Evolutionary conservation across 1,140 invertebrate genomes (phyloP), one percentile per base, ranked within the genome.

Genomic region (Drosophila persimilis): DNA sequence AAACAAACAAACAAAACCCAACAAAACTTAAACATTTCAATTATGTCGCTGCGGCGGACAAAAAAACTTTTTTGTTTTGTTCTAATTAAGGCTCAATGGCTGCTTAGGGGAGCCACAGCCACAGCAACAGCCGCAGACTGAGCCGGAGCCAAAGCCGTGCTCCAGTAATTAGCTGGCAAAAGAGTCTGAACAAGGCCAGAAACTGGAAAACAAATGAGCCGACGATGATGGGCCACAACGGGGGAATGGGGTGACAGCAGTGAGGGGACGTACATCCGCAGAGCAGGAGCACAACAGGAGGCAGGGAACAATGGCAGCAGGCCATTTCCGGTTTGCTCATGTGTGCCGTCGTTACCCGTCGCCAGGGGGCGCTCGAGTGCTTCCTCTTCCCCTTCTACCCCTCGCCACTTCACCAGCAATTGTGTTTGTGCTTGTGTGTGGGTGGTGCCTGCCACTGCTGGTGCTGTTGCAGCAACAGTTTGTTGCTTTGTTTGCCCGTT

Each of bases 21-120:
- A 64, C 80, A 86, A 86, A 77, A 70, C 64, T 52, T 73, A 74
- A 85, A 86, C 81, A 85, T 86, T 85, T 85, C 81, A 85, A 85
- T 85, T 88, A 85, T 88, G 83, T 86, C 55, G 73, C 77, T 55
- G 46, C 55, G 69, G 63, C 50, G n/a, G 41, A 45, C 60, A 53
- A 64, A 81, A 84, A 77, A 9, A 39, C 11, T 1, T 39, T 61
- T 85, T 77, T 57, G 58, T 76, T 80, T 62, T 44, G 35, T 43
- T 55, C 70, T 86, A 86, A 85, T 85, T 85, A 86, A 77, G 73
- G 3, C 77, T 73, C 67, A 73, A 80, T 80, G 78, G 72, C 24
- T 56, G 58, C 47, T 46, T 47, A 11, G 44, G 35, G 11, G 11
- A 39, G 9, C 31, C 31, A 9, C 2, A 29, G 29, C 29, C 29